Evolutionary conservation across 2,888 invertebrate species (phyloP), one percentile per base, ranked within the genome.

Genomic region (Athetis lepigone): DNA sequence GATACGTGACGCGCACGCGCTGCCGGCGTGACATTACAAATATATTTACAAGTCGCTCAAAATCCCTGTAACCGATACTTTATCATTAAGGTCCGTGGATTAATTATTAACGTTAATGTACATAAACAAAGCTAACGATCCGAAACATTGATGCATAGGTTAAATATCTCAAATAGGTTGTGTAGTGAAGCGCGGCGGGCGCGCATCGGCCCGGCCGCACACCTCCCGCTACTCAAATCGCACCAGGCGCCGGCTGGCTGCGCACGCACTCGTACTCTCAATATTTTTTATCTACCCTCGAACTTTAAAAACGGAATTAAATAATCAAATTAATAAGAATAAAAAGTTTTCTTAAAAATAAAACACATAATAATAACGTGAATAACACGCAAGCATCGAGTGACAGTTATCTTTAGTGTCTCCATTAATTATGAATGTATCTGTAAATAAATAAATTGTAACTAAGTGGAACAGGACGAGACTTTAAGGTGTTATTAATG

Each of bases 1-100:
- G 66, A 67, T 83, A 88, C 92, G 90, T 94, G 94, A 87, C 74
- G 82, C 81, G 87, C 94, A 93, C 92, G 93, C 89, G 72, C 50
- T 70, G 66, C 37, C 71, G 43, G 74, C 93, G 91, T 94, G 94
- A 79, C 61, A 57, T 55, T 79, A 82, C 90, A 88, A 91, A 89
- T 91, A 88, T 89, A 86, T 82, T 80, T 83, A 80, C 82, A 84
- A 80, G 81, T 74, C 70, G 80, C 77, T 83, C 80, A 82, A 85
- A 85, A 85, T 83, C 84, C 79, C 77, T 82, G 75, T 79, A 79
- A 74, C 76, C 77, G 84, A 85, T 84, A 80, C 73, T 81, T 82
- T 89, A 91, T 92, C 90, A 67, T 75, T 68, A 70, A 80, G 75
- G 90, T 90, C 84, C 61, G 80, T 55, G 79, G 84, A 89, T 88